phyloP scores from a whole-genome alignment of 2,888 invertebrate species.

The Acleris sparsana region DNA sequence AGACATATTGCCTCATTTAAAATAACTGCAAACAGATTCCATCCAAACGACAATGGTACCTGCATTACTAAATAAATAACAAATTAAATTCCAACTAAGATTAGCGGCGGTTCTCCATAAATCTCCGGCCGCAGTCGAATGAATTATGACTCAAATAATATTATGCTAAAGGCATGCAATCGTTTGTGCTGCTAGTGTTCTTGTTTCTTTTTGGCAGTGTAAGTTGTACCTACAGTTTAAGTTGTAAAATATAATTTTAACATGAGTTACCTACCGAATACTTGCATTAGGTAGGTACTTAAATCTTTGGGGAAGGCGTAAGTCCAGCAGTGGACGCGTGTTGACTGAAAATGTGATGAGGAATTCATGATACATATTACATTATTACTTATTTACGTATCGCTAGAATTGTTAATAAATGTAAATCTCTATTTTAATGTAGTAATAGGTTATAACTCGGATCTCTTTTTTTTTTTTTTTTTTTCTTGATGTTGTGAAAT shows the following conservation, averaged over 20 bases:
- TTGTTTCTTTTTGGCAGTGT: slow-evolving; percentile 27
- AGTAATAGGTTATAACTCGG: no score
- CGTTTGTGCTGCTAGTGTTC: slow-evolving; percentile 36
- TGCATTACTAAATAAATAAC: slow-evolving; percentile 66
- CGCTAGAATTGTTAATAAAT: no score
- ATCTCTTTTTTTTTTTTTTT: no score
- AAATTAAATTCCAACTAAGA: slow-evolving; percentile 79
- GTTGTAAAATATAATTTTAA: not conserved
- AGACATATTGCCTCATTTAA: not conserved
- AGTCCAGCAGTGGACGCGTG: no score
- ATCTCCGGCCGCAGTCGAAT: slow-evolving; percentile 68
- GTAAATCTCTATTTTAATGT: no score
- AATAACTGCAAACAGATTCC: not conserved
- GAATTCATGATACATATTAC: no score
- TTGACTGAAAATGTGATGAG: no score
- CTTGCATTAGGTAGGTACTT: not conserved
- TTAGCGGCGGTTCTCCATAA: slow-evolving; percentile 76
- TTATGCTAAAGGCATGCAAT: slow-evolving; percentile 66
- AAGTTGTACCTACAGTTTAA: slow-evolving; percentile 5
- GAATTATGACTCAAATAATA: slow-evolving; percentile 80
- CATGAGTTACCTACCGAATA: not conserved
- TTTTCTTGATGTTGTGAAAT: no score
- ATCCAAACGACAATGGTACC: slow-evolving; percentile 12
- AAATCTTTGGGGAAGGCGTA: no score
- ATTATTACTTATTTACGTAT: no score